Percentiles rank a stretch among this genome's conserved stretches.
These are phyloP conservation scores for Rhingia rostrata DNA, from an alignment of 2,888 invertebrate species.

Conservation along the genomic window DNA sequence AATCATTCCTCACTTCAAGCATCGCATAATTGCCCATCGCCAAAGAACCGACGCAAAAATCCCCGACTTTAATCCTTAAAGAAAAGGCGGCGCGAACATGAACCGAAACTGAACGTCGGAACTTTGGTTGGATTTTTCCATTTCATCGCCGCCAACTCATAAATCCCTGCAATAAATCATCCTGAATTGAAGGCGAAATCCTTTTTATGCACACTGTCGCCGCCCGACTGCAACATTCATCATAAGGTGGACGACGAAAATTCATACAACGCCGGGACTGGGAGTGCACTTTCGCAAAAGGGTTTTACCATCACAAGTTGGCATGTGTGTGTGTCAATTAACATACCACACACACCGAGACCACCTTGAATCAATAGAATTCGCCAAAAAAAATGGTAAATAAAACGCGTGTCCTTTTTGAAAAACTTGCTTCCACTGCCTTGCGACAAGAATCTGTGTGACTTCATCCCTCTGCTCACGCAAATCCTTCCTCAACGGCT, in stretches of 20 bases:
- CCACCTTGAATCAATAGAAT: slow-evolving; percentile 22
- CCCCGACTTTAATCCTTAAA: slow-evolving; percentile 54
- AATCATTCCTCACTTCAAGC: slow-evolving; percentile 55
- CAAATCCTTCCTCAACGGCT: slow-evolving; percentile 4
- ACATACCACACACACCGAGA: slow-evolving; percentile 24
- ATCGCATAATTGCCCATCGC: slow-evolving; percentile 59
- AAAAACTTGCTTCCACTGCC: neutral
- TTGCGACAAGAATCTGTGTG: neutral
- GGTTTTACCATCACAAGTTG: neutral
- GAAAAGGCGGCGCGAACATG: slow-evolving; percentile 24
- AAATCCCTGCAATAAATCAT: slow-evolving; percentile 72
- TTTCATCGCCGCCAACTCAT: slow-evolving; percentile 70
- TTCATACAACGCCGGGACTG: neutral
- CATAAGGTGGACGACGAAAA: slow-evolving; percentile 48
- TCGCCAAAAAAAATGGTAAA: slow-evolving; percentile 28
- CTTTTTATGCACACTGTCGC: slow-evolving; percentile 24
- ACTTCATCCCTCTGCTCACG: too few relatives aligned
- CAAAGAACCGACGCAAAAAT: slow-evolving; percentile 39
- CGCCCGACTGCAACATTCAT: slow-evolving; percentile 38
- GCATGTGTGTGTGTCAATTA: slow-evolving; percentile 40
- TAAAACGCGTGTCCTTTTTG: slow-evolving; percentile 43
- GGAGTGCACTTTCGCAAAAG: neutral
- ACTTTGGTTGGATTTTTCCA: slow-evolving; percentile 67
- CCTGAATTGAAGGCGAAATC: slow-evolving; percentile 58
- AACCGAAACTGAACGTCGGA: slow-evolving; percentile 27